These are phyloP conservation scores for Rhombomys opimus DNA, from an alignment of 2,113 vertebrate genomes.

Conservation along the genomic window DNA sequence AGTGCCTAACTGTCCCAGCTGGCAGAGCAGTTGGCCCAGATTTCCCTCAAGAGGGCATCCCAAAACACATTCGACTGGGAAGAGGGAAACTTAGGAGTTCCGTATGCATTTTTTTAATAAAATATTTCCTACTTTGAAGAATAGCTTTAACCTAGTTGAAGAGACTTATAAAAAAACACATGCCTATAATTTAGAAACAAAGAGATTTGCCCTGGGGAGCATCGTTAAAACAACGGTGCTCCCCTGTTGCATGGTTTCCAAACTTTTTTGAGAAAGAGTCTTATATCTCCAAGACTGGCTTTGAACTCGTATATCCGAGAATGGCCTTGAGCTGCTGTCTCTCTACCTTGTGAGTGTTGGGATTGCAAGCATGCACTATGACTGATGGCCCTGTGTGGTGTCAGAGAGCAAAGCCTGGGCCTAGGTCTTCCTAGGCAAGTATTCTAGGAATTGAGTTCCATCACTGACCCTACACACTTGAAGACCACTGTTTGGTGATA, in stretches of 20 bases:
- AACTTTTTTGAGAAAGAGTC: background rate
- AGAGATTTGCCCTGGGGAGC: background rate
- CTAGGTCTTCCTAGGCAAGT: background rate
- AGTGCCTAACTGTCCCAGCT: background rate
- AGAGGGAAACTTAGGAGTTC: background rate
- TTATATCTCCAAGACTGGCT: background rate
- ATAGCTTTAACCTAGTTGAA: background rate
- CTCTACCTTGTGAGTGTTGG: background rate
- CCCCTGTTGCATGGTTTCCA: too few relatives aligned
- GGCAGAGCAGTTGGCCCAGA: background rate
- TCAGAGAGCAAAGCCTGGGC: background rate
- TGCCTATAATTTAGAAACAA: background rate
- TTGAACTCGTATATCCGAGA: background rate
- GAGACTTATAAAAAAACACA: background rate
- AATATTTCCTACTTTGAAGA: background rate
- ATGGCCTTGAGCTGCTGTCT: background rate
- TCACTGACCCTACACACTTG: background rate
- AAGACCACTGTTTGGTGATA: background rate
- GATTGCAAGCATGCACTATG: background rate
- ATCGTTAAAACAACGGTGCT: background rate
- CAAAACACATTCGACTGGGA: background rate
- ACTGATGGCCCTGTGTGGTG: background rate
- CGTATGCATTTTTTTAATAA: background rate
- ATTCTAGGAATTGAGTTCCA: background rate
- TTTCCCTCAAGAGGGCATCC: background rate